Conservation (phyloP, 2,113 vertebrate species). For the Urocitellus parryii region DNA sequence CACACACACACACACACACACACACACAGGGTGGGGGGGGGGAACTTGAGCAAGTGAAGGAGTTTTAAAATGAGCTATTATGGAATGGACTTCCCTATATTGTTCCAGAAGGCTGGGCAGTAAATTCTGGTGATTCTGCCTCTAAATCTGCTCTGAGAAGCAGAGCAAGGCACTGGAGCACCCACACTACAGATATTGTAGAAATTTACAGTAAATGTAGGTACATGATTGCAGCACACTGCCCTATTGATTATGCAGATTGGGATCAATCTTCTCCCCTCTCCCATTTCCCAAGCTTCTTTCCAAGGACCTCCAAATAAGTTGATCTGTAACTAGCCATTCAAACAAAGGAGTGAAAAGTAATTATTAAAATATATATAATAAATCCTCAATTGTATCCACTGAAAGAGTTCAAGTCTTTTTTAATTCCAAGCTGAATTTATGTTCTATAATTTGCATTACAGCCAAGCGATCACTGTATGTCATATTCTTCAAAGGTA, state of each 20-base stretch:
- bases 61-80: constrained; percentile 60
- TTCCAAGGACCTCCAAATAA: constrained; percentile 67
- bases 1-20: background rate
- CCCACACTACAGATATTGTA: constrained; percentile 66
- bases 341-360: background rate
- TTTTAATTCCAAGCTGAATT: constrained; percentile 77
- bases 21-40: background rate
- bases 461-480: constrained; percentile 58
- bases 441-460: constrained; percentile 75
- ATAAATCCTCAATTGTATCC: constrained; percentile 64
- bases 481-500: constrained; percentile 80
- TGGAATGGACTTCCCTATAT: background rate
- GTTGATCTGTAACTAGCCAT: constrained; percentile 65
- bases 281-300: constrained; percentile 65
- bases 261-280: constrained; percentile 74
- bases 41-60: constrained; percentile 32
- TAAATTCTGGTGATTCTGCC: constrained; percentile 38
- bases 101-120: constrained; percentile 47
- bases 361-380: constrained; percentile 56
- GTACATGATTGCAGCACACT: constrained; percentile 64
- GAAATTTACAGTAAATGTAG: constrained; percentile 82
- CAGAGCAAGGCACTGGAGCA: constrained; percentile 24
- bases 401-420: constrained; percentile 26
- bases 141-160: constrained; percentile 30
- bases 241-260: constrained; percentile 83